Conservation (phyloP, 2,113 vertebrate genomes). For the Pelvicachromis taeniatus region DNA sequence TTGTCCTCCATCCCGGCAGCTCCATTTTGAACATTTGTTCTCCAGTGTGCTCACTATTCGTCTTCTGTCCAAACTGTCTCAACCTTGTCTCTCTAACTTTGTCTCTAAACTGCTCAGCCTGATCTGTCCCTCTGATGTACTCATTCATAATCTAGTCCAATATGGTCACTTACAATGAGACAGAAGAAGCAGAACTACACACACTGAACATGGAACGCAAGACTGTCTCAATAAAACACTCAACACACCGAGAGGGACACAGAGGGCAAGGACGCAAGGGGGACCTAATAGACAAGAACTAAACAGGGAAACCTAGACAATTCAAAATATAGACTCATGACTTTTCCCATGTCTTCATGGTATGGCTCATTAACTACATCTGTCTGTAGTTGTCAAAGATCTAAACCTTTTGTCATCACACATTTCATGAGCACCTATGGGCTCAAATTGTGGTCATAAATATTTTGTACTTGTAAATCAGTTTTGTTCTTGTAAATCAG, state of each 20-base stretch:
- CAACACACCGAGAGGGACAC: not conserved
- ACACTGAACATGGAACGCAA: not conserved
- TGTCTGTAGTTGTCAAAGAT: not conserved
- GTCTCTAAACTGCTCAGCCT: not conserved
- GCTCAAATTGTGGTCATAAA: too few relatives aligned
- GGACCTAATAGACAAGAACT: not conserved
- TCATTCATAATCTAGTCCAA: not conserved
- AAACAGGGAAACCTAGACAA: not conserved
- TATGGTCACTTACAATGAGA: not conserved
- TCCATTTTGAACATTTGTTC: not conserved
- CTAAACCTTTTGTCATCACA: not conserved
- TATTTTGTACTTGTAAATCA: too few relatives aligned
- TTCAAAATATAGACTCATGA: not conserved
- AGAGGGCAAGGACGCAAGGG: not conserved
- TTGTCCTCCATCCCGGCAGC: not conserved
- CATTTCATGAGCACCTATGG: not conserved
- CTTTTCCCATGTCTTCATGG: not conserved
- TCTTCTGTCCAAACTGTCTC: not conserved
- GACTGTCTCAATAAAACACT: not conserved
- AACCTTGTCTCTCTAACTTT: not conserved
- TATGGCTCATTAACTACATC: not conserved
- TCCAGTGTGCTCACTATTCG: not conserved
- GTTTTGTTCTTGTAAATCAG: too few relatives aligned
- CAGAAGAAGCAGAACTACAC: not conserved
- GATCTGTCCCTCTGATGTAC: not conserved